Evolutionary conservation across 1,140 invertebrate genomes (phyloP).

Genomic region (Papilio glaucus): DNA sequence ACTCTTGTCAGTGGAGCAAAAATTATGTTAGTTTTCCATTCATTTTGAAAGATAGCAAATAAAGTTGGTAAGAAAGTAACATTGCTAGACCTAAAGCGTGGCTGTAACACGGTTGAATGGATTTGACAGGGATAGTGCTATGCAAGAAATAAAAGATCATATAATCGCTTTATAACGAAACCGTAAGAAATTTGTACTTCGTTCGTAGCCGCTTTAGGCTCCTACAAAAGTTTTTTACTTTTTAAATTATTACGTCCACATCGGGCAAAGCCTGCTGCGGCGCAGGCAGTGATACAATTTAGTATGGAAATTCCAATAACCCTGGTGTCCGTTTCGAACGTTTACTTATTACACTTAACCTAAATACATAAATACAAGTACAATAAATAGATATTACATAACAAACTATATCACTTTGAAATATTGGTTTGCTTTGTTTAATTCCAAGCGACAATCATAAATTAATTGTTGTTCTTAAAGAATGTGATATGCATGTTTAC

Average conservation of each 20-base stretch:
- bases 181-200: neutral
- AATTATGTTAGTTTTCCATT: neutral
- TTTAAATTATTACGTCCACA: neutral
- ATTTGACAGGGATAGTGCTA: neutral
- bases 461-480: no score
- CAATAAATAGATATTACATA: neutral
- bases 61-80: neutral
- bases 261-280: neutral
- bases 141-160: slow-evolving; percentile 1
- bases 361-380: slow-evolving; percentile 1
- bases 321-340: neutral
- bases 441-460: no score
- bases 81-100: neutral
- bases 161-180: neutral
- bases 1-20: no score
- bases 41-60: neutral
- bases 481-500: no score
- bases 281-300: neutral
- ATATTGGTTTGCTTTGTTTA: no score
- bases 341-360: neutral
- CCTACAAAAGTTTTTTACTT: neutral
- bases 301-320: slow-evolving; percentile 14
- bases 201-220: neutral
- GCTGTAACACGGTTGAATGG: slow-evolving; percentile 2
- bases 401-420: neutral